These are phyloP conservation scores for Ips nitidus DNA, from an alignment of 1,140 invertebrate genomes.

Conservation along the genomic window DNA sequence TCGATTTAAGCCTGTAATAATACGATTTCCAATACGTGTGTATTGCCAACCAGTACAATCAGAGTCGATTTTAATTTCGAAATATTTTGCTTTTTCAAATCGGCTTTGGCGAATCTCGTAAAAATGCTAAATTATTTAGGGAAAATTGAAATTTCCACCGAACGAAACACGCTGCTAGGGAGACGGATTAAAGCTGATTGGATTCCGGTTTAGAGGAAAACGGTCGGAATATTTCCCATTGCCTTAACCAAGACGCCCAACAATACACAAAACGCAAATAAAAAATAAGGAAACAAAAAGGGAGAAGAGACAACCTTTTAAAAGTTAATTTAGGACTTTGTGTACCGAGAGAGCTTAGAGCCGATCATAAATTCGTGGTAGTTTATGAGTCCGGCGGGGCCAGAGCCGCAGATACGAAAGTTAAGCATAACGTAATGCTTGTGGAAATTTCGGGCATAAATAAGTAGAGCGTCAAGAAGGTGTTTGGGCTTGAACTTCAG, in stretches of 20 bases:
- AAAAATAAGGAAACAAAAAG: background rate
- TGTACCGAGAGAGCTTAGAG: background rate
- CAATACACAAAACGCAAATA: too few relatives aligned
- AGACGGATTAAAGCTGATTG: conserved; percentile 3
- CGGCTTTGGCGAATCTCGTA: background rate
- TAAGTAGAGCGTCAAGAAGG: conserved; percentile 2
- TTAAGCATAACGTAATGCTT: conserved; percentile 8
- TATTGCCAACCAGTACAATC: background rate
- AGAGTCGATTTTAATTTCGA: conserved; percentile 1
- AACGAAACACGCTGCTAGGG: background rate
- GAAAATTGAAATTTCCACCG: conserved; percentile 6
- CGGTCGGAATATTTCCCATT: too few relatives aligned
- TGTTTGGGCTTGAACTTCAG: background rate
- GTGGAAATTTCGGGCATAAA: conserved; percentile 19
- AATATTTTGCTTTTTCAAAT: background rate
- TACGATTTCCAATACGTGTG: background rate
- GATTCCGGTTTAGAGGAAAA: conserved; percentile 1
- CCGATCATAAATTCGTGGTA: conserved; percentile 15
- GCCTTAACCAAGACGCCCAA: too few relatives aligned
- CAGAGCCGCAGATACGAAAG: conserved; percentile 12
- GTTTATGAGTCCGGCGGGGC: conserved; percentile 18
- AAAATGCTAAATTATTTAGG: conserved; percentile 2
- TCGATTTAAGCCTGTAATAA: conserved; percentile 1
- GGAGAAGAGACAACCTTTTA: conserved; percentile 8
- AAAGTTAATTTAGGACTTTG: conserved; percentile 7